Conservation (phyloP, 2,888 invertebrate genomes). For the Germaria angustata region DNA sequence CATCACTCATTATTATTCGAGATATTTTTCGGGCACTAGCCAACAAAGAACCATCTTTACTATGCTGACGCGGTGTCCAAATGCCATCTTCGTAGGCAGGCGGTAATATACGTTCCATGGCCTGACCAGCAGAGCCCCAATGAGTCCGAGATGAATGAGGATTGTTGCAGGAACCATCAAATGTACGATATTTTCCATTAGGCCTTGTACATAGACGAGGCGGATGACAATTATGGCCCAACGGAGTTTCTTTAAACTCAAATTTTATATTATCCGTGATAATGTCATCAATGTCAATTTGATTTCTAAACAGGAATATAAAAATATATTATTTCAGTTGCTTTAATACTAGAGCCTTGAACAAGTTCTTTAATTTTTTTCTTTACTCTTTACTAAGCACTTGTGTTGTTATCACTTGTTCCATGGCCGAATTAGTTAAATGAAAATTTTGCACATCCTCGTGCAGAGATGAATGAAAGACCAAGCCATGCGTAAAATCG, state of each 20-base stretch:
- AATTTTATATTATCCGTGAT: constrained; percentile 78
- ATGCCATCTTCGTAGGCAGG: constrained; percentile 85
- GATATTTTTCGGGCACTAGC: constrained; percentile 86
- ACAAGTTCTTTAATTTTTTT: too few relatives aligned
- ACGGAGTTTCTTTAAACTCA: constrained; percentile 73
- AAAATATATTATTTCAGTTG: background rate
- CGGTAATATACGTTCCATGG: constrained; percentile 84
- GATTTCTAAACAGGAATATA: constrained; percentile 68
- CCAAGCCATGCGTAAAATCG: constrained; percentile 77
- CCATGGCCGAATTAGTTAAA: constrained; percentile 80
- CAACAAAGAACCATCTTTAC: constrained; percentile 81
- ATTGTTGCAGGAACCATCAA: constrained; percentile 93
- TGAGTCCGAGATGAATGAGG: constrained; percentile 75
- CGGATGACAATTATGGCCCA: constrained; percentile 76
- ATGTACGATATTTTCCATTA: constrained; percentile 83
- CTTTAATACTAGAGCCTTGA: background rate
- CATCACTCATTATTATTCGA: constrained; percentile 82
- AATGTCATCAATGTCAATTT: constrained; percentile 77
- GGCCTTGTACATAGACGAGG: constrained; percentile 80
- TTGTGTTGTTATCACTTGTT: constrained; percentile 81
- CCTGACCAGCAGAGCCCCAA: constrained; percentile 87
- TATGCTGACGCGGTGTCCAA: constrained; percentile 76
- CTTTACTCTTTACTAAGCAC: constrained; percentile 80
- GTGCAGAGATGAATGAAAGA: constrained; percentile 76
- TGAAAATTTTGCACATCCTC: constrained; percentile 80